These are phyloP conservation scores for Aldabrachelys gigantea DNA, from an alignment of 2,113 vertebrate genomes.

Conservation along the genomic window DNA sequence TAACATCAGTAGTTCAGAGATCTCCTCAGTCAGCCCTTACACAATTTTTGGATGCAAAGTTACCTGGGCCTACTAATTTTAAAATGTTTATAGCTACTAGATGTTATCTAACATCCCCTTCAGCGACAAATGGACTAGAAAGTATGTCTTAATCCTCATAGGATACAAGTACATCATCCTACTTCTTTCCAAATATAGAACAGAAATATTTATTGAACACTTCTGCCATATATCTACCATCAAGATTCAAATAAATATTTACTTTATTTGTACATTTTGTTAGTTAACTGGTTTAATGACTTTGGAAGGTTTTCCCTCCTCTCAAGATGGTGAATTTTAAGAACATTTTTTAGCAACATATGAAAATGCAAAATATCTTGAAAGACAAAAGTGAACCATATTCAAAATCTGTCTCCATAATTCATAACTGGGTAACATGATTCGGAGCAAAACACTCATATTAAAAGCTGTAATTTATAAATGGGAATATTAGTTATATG, in stretches of 20 bases:
- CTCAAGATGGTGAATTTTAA: background rate
- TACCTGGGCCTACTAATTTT: background rate
- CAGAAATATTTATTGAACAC: background rate
- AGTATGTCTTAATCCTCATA: background rate
- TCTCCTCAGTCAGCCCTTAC: background rate
- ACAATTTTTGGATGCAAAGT: rapidly evolving
- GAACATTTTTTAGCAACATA: background rate
- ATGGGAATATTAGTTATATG: background rate
- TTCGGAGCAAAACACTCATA: background rate
- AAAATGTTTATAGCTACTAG: background rate
- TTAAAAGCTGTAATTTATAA: background rate
- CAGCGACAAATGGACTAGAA: background rate
- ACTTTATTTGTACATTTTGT: background rate
- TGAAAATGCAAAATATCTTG: background rate
- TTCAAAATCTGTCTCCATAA: background rate
- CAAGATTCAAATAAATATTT: background rate
- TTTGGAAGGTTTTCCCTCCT: background rate
- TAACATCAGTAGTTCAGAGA: background rate
- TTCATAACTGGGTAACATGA: background rate
- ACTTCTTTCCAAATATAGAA: background rate
- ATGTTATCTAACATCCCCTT: background rate
- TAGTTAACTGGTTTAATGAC: background rate
- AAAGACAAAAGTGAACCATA: background rate
- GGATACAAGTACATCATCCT: background rate
- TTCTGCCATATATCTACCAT: background rate